Evolutionary conservation across 2,113 vertebrate genomes (phyloP), one percentile per base, ranked within the genome.

Genomic region (Callipepla californica): DNA sequence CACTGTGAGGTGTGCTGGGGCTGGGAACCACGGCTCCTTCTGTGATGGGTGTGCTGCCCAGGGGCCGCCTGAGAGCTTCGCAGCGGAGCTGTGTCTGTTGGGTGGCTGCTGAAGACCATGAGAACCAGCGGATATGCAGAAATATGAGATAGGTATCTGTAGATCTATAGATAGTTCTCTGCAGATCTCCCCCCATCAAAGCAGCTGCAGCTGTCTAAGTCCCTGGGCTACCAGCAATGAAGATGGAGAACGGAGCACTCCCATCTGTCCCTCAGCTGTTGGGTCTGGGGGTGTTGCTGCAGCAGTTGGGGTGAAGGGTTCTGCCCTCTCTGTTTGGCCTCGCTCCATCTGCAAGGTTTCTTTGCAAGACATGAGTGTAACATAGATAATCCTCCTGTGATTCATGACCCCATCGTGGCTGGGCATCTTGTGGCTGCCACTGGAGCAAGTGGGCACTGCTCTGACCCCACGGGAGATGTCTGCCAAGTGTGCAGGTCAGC

Each of bases 1-100:
- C 73, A 13, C 51, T 2, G 0, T 0, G 1, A 3, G 0, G 16
- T 17, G 3, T 53, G 26, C 26, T 15, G 2, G 26, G 26, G 51
- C 51, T 16, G 26, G 51, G 16, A 26, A 30, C 51, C 50, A 51
- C 13, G 25, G 25, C 23, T 23, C 22, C 26, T 28, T 26, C 51
- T 53, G 26, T 17, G 44, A 44, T 44, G 19, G 1, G 2, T 7
- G 51, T 42, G 80, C 15, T 38, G 59, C 53, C 61, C 62, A 67
- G 25, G 25, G 11, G 23, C 65, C 72, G 23, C 25, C 70, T 25
- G 14, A 63, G 61, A 68, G 72, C 51, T 65, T 6, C 48, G 40
- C n/a, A 7, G 5, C 45, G 32, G 73, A 79, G 61, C 79, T 28
- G 62, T n/a, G 50, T 42, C 68, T 74, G 28, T 36, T 36, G 5